Conservation (phyloP, 2,113 vertebrate species). For the Trematomus loennbergii region DNA sequence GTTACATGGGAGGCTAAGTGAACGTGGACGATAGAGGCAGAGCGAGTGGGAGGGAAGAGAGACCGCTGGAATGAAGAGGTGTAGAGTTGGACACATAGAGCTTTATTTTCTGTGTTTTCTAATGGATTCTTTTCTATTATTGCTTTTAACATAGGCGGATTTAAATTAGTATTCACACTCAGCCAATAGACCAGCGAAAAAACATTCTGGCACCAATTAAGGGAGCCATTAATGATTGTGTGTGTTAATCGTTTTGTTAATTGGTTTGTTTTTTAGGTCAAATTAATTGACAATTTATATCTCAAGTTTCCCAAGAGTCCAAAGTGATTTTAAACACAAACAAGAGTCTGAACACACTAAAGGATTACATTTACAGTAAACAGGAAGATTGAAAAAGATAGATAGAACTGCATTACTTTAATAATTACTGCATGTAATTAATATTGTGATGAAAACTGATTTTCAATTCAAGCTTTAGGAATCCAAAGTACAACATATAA, state of each 20-base stretch:
- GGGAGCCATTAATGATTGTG: slow-evolving; percentile 15
- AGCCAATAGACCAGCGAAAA: slow-evolving; percentile 38
- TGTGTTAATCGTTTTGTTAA: slow-evolving; percentile 34
- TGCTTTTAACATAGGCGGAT: slow-evolving; percentile 41
- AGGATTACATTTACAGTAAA: neutral
- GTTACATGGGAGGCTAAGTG: slow-evolving; percentile 63
- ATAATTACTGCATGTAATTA: no score
- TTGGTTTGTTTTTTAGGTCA: slow-evolving; percentile 28
- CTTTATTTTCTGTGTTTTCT: slow-evolving; percentile 40
- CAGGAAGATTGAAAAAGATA: neutral
- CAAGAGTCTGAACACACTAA: neutral
- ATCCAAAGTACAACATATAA: no score
- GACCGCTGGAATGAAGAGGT: slow-evolving; percentile 49
- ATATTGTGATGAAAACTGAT: no score
- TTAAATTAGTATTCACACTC: slow-evolving; percentile 6
- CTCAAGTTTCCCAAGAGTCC: neutral
- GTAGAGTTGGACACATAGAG: slow-evolving; percentile 42
- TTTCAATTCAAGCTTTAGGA: no score
- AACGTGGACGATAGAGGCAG: slow-evolving; percentile 45
- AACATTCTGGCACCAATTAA: slow-evolving; percentile 41
- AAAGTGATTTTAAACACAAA: slow-evolving; percentile 3
- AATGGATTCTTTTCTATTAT: slow-evolving; percentile 31
- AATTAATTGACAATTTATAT: neutral
- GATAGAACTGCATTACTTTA: no score
- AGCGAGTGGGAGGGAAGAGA: slow-evolving; percentile 51